Base-by-base conservation (phyloP, 2,888 invertebrate species). In the Tiphia femorata region DNA sequence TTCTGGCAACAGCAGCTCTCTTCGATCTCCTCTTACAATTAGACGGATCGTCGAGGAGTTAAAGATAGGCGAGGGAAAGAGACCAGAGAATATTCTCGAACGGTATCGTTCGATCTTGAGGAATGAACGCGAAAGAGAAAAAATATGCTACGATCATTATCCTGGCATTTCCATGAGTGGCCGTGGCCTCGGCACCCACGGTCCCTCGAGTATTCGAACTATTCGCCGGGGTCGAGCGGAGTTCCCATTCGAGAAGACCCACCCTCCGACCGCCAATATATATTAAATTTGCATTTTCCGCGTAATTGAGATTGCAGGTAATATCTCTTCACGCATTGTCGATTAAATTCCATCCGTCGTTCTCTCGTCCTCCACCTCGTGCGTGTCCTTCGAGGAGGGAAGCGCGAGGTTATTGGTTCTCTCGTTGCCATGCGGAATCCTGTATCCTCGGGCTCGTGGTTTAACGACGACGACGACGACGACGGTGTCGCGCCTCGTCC, bases 261-360 rank as follows among this genome's bases (percentile, higher is more conserved):
- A n/a, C n/a, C n/a, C n/a, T n/a, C n/a, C 29, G 46, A 38, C 47
- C 44, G 38, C 29, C 57, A 12, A 56, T 49, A 59, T 64, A 66
- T 65, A 71, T 74, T 72, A 69, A 73, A 71, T 74, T 70, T 71
- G 62, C 70, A 70, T 72, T 73, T 74, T 65, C 65, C 55, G 60
- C 67, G 62, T 69, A 67, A 70, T 70, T 67, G 66, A 73, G 66
- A 70, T 71, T 68, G 60, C 63, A 64, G 62, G 58, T 66, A 69
- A 70, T 70, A 70, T 67, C 73, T 65, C 66, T 64, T 62, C 49
- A 59, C 55, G 53, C 52, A 62, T 63, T 66, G 63, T 67, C 67
- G 66, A 74, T 76, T 71, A 76, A 73, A 73, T 74, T 74, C 65
- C 69, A 50, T 54, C 40, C 54, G 54, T 54, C 49, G 29, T 37